Evolutionary conservation across 2,113 vertebrate genomes (phyloP).

Genomic region (Psittacara wagleri): DNA sequence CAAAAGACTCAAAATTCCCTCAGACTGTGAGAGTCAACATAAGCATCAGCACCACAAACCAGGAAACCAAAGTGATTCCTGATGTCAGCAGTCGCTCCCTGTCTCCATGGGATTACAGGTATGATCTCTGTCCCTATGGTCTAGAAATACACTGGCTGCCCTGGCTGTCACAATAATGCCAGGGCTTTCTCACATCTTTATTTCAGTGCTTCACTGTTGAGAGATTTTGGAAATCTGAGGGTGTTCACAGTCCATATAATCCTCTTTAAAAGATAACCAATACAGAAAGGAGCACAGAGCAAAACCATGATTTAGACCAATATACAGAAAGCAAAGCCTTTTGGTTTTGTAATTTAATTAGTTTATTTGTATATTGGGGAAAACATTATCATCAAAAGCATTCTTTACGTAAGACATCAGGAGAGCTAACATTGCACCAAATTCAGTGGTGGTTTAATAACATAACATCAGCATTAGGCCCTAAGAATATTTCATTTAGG

Average conservation of each 20-base stretch:
- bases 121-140: background rate
- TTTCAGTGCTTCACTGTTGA: background rate
- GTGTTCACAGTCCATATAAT: background rate
- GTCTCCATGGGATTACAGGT: slow-evolving; percentile 76
- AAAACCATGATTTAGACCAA: background rate
- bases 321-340: background rate
- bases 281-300: background rate
- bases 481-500: rapidly evolving
- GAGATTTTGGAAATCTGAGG: background rate
- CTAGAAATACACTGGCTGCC: background rate
- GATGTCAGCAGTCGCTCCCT: slow-evolving; percentile 68
- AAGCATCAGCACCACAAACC: background rate
- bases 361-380: background rate
- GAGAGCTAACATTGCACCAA: background rate
- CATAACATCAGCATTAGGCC: background rate
- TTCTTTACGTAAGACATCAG: background rate
- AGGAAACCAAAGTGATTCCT: background rate
- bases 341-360: background rate
- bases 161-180: background rate
- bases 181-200: background rate
- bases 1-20: slow-evolving; percentile 34
- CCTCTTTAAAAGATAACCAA: background rate
- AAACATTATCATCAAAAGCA: background rate
- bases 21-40: slow-evolving; percentile 69
- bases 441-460: background rate